Conservation (phyloP, 2,888 invertebrate genomes). For the Calliopum simillimum region DNA sequence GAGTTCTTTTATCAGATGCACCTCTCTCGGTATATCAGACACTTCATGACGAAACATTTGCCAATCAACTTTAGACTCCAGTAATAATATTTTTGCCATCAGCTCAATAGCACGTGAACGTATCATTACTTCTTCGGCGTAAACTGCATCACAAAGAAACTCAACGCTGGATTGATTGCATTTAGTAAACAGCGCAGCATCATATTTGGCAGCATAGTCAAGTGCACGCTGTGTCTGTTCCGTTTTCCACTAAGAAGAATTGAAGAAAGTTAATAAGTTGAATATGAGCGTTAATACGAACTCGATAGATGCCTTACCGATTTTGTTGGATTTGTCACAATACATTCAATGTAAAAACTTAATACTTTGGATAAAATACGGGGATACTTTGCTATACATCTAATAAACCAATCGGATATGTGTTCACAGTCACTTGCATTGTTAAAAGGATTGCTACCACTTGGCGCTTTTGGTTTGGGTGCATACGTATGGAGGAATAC, state of each 20-base stretch:
- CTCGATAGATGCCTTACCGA: conserved; percentile 45
- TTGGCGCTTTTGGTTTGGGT: conserved; percentile 49
- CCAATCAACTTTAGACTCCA: conserved; percentile 64
- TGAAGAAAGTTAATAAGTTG: background rate
- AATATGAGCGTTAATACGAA: background rate
- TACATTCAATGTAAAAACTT: conserved; percentile 59
- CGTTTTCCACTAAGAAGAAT: conserved; percentile 55
- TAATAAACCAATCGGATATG: conserved; percentile 66
- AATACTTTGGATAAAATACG: conserved; percentile 57
- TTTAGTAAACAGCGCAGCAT: conserved; percentile 63
- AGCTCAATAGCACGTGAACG: conserved; percentile 62
- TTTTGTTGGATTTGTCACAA: conserved; percentile 61
- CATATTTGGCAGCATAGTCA: conserved; percentile 65
- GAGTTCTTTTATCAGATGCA: conserved; percentile 58
- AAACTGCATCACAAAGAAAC: conserved; percentile 56
- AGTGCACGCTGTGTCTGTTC: conserved; percentile 60
- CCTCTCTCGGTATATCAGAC: conserved; percentile 63
- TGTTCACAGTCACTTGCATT: conserved; percentile 56
- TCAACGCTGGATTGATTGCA: conserved; percentile 64
- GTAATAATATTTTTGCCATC: conserved; percentile 57
- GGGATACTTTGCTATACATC: conserved; percentile 61
- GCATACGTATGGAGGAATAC: conserved; percentile 59
- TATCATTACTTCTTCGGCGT: conserved; percentile 60
- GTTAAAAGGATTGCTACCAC: conserved; percentile 6
- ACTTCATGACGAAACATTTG: conserved; percentile 64